Conservation (phyloP, 2,888 invertebrate genomes). For the Druceiella hillmani region DNA sequence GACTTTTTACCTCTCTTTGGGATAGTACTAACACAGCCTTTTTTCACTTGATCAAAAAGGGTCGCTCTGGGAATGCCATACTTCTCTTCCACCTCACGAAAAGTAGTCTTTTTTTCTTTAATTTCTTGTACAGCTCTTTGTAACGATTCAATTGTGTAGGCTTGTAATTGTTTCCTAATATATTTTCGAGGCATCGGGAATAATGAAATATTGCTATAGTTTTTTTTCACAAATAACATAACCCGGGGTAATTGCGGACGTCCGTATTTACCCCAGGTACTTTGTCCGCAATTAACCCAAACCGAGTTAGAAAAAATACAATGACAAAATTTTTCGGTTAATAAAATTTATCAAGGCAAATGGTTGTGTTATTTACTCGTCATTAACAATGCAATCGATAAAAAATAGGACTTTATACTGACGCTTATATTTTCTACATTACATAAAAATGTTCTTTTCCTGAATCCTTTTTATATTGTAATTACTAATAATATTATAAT, state of each 20-base stretch:
- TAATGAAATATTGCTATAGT: slow-evolving; percentile 7
- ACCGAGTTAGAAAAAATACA: no score
- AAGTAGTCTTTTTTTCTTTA: slow-evolving; percentile 16
- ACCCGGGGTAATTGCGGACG: slow-evolving; percentile 4
- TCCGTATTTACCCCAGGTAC: slow-evolving; percentile 9
- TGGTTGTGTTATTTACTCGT: no score
- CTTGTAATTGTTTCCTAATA: slow-evolving; percentile 13
- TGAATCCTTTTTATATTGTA: no score
- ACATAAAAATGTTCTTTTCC: no score
- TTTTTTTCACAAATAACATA: slow-evolving; percentile 8
- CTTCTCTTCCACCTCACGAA: slow-evolving; percentile 16
- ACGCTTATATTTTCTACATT: no score
- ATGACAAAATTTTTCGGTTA: no score
- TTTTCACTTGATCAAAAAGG: slow-evolving; percentile 19
- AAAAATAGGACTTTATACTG: no score
- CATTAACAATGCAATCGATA: no score
- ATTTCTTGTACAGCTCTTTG: slow-evolving; percentile 19
- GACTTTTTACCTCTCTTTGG: slow-evolving; percentile 17
- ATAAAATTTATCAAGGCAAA: no score
- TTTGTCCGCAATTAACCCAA: slow-evolving; percentile 15
- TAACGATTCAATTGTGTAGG: slow-evolving; percentile 15
- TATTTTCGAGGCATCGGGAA: slow-evolving; percentile 21
- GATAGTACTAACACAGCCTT: slow-evolving; percentile 10
- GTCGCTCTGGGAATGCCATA: slow-evolving; percentile 15
- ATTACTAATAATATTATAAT: no score